These are phyloP conservation scores for Nibea albiflora DNA, from an alignment of 2,113 vertebrate genomes.

Conservation along the genomic window DNA sequence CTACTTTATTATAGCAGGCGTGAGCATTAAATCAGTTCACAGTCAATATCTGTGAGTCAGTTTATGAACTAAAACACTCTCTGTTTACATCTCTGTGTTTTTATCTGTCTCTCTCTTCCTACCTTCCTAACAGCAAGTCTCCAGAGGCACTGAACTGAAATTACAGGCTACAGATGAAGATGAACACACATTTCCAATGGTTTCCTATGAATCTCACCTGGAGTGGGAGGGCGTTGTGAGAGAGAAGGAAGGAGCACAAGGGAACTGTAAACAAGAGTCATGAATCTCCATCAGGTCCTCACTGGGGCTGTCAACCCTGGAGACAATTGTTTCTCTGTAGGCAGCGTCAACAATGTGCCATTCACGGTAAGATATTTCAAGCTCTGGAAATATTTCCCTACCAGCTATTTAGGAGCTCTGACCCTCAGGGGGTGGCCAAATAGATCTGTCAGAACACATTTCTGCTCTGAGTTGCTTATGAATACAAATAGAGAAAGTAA, in stretches of 20 bases:
- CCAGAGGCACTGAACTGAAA: constrained; percentile 26
- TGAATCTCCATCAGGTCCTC: constrained; percentile 98
- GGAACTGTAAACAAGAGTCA: constrained; percentile 69
- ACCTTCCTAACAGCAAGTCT: constrained; percentile 35
- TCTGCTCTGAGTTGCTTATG: neutral
- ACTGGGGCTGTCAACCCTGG: constrained; percentile 97
- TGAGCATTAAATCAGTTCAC: constrained; percentile 34
- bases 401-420: constrained; percentile 4
- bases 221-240: constrained; percentile 62
- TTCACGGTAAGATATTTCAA: constrained; percentile 90
- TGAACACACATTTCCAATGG: constrained; percentile 61
- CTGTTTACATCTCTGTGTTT: constrained; percentile 16
- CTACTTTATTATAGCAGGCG: neutral
- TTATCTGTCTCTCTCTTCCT: constrained; percentile 12
- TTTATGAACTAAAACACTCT: constrained; percentile 25
- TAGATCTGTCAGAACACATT: constrained; percentile 14
- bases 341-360: constrained; percentile 88
- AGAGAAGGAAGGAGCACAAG: constrained; percentile 31
- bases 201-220: constrained; percentile 57
- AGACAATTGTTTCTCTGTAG: constrained; percentile 95
- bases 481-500: neutral
- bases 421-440: neutral
- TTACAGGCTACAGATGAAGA: constrained; percentile 45
- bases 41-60: neutral
- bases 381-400: constrained; percentile 52